Base-by-base conservation (phyloP, 37 sponge, comb jelly and placozoan genomes). In the Haliclona indistincta region DNA sequence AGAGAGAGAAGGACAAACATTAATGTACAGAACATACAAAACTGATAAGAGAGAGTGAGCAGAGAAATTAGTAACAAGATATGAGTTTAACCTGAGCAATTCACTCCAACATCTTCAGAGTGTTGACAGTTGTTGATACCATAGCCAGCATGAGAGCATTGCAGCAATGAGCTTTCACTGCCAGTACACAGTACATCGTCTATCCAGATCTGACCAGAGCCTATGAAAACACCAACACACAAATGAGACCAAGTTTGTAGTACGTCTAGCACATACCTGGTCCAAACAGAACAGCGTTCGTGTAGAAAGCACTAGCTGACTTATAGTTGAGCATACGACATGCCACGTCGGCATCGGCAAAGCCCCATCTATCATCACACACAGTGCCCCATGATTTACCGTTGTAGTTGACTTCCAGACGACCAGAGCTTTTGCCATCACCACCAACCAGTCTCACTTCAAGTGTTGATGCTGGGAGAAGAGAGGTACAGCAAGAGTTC, bases 361-460 rank as follows among this genome's bases (percentile, higher is more conserved):
- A 38, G 44, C 34, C 35, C 90, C 90, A 84, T 38, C 47, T n/a
- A 70, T 86, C 74, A 28, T 77, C 79, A 65, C 86, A 83, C n/a
- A 88, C 44, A 15, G 79, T 83, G 34, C 85, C 89, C 89, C 89
- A 83, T 56, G 73, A 73, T 30, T 43, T 28, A n/a, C 69, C 68
- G 34, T 82, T 78, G 72, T 73, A 88, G 71, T 82, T 76, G 25
- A 88, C 68, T 34, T 88, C 85, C 65, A 88, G 74, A 23, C 89
- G 72, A 13, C 84, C 78, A 28, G 58, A 17, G 33, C 25, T 33
- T n/a, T n/a, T 47, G 51, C 13, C 51, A 47, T 47, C 15, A 37
- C 41, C 22, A 37, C 80, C 80, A 19, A 19, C 34, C 13, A 80
- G 63, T 62, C 71, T n/a, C 38, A 70, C 42, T 0, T 69, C 51